phyloP scores from a whole-genome alignment of 2,888 invertebrate genomes.

The Liposcelis brunnea region DNA sequence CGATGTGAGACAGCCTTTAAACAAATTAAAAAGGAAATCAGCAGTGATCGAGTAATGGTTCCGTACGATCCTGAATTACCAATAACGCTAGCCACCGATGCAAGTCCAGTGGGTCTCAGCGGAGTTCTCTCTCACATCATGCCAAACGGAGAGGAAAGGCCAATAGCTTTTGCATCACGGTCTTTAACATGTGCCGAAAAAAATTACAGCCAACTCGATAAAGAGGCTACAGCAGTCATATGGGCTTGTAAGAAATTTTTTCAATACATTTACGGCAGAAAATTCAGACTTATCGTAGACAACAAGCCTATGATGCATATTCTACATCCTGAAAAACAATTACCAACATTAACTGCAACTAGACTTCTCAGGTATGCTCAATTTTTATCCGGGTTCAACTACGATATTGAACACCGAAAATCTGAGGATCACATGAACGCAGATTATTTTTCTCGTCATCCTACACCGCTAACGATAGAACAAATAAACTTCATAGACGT shows the following conservation, averaged over 20 bases:
- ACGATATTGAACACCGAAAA: conserved; percentile 13
- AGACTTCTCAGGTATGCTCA: conserved; percentile 13
- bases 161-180: conserved; percentile 8
- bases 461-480: neutral
- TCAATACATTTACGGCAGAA: neutral
- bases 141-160: conserved; percentile 5
- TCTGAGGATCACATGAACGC: conserved; percentile 14
- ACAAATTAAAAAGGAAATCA: conserved; percentile 13
- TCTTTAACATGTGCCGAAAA: neutral
- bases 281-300: neutral
- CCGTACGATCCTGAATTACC: conserved; percentile 13
- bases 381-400: conserved; percentile 14
- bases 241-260: conserved; percentile 8
- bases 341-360: conserved; percentile 6
- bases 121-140: conserved; percentile 16
- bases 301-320: conserved; percentile 5
- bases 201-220: conserved; percentile 5
- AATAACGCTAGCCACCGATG: conserved; percentile 13
- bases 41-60: conserved; percentile 12
- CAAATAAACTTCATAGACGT: neutral
- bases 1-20: conserved; percentile 13
- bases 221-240: conserved; percentile 10
- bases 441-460: conserved; percentile 14
- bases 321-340: neutral
- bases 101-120: conserved; percentile 13